phyloP scores from a whole-genome alignment of 2,797 vertebrate genomes.

The Coregonus sp. region DNA sequence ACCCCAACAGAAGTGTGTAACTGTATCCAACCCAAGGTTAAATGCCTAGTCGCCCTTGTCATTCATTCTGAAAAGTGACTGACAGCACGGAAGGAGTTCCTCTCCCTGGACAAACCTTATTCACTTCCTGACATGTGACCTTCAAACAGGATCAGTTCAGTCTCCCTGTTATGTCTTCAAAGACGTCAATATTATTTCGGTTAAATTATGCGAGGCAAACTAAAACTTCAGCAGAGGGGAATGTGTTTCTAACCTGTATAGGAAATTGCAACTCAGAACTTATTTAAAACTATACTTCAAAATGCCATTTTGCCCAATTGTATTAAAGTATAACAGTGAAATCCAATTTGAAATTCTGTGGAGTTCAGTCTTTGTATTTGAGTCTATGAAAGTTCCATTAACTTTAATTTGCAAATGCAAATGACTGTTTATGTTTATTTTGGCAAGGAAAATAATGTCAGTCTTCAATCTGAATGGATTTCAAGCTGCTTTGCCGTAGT shows the following conservation, averaged over 20 bases:
- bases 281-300: constrained; percentile 24
- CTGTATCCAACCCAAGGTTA: constrained; percentile 49
- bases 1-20: constrained; percentile 33
- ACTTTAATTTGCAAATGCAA: constrained; percentile 76
- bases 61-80: constrained; percentile 42
- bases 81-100: constrained; percentile 42
- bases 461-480: constrained; percentile 67
- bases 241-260: not conserved
- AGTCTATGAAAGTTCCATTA: constrained; percentile 69
- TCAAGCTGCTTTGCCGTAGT: constrained; percentile 56
- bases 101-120: constrained; percentile 27
- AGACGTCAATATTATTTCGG: constrained; percentile 27
- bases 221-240: constrained; percentile 4
- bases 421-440: constrained; percentile 73
- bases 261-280: constrained; percentile 2
- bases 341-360: constrained; percentile 43
- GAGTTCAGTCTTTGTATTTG: constrained; percentile 40
- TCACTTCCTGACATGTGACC: constrained; percentile 54
- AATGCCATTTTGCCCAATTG: constrained; percentile 27
- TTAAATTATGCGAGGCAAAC: constrained; percentile 8
- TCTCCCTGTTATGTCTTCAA: constrained; percentile 44
- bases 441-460: constrained; percentile 63
- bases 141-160: constrained; percentile 49
- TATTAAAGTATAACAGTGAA: constrained; percentile 21
- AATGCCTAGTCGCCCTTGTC: constrained; percentile 30